These are phyloP conservation scores for Cephalopholis sonnerati DNA, from an alignment of 2,113 vertebrate genomes.

Conservation along the genomic window DNA sequence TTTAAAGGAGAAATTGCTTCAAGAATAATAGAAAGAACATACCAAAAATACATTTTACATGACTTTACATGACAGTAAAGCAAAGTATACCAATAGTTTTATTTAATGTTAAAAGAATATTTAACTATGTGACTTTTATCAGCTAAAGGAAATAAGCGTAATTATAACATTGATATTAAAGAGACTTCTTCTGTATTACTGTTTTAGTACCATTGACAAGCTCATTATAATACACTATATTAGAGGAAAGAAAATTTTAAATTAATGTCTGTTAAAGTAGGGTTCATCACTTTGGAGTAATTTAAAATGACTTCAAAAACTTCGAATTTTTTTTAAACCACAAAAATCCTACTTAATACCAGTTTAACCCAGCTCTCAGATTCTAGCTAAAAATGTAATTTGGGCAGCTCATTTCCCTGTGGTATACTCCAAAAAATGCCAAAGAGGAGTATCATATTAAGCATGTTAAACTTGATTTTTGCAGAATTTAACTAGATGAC, in stretches of 20 bases:
- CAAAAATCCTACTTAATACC: no score
- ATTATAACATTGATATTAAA: neutral
- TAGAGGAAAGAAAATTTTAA: neutral
- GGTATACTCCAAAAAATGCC: no score
- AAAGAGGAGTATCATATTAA: no score
- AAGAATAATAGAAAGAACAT: neutral
- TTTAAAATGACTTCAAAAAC: neutral
- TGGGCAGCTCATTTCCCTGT: no score
- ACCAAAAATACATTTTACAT: neutral
- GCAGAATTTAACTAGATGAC: no score
- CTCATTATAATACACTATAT: neutral
- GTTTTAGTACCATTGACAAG: neutral
- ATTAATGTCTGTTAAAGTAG: no score
- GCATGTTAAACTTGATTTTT: no score
- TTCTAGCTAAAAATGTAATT: no score
- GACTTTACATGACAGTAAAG: neutral
- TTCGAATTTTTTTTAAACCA: no score
- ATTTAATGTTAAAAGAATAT: neutral
- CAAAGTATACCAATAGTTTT: neutral
- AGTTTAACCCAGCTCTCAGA: no score
- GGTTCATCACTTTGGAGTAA: neutral
- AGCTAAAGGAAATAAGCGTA: neutral
- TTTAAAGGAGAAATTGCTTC: neutral
- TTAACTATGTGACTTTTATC: conserved; percentile 2
- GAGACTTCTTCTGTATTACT: neutral